These are phyloP conservation scores for Kryptopterus vitreolus DNA, from an alignment of 2,797 vertebrate genomes.

Conservation along the genomic window DNA sequence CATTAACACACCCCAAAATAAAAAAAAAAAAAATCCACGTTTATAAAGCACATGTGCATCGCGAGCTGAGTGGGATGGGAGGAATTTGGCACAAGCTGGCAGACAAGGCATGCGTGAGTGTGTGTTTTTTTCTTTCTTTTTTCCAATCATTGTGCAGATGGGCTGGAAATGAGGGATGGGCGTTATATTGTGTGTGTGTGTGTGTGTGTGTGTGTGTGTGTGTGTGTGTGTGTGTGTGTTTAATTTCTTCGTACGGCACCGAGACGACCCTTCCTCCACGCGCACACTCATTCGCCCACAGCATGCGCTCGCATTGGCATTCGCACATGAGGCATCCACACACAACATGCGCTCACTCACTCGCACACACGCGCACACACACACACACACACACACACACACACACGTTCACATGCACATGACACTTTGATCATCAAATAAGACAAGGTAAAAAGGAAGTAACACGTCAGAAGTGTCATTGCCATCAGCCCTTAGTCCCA, in stretches of 20 bases:
- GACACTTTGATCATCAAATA: slow-evolving; percentile 33
- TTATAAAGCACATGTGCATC: slow-evolving; percentile 44
- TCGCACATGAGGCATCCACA: slow-evolving; percentile 43
- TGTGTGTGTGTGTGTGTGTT: no score
- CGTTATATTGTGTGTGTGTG: no score
- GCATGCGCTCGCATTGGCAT: slow-evolving; percentile 41
- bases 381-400: slow-evolving; percentile 8
- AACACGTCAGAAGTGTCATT: slow-evolving; percentile 50
- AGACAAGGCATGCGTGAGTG: slow-evolving; percentile 45
- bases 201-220: no score
- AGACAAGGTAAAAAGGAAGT: slow-evolving; percentile 28
- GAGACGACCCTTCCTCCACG: slow-evolving; percentile 16
- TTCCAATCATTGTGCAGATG: no score
- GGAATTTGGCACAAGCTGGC: slow-evolving; percentile 43
- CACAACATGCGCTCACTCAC: slow-evolving; percentile 43
- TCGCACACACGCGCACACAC: slow-evolving; percentile 16
- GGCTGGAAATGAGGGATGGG: slow-evolving; percentile 25
- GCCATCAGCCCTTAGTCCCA: slow-evolving; percentile 61
- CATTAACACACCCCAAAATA: background rate
- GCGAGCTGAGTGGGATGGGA: slow-evolving; percentile 37
- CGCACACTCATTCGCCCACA: slow-evolving; percentile 54
- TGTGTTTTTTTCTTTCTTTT: background rate
- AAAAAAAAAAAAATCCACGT: slow-evolving; percentile 1
- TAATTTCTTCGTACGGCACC: slow-evolving; percentile 15
- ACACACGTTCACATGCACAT: background rate